Percentiles rank a stretch among this genome's conserved stretches.
Evolutionary conservation across 2,113 vertebrate species (phyloP).

Genomic region (Castor canadensis): DNA sequence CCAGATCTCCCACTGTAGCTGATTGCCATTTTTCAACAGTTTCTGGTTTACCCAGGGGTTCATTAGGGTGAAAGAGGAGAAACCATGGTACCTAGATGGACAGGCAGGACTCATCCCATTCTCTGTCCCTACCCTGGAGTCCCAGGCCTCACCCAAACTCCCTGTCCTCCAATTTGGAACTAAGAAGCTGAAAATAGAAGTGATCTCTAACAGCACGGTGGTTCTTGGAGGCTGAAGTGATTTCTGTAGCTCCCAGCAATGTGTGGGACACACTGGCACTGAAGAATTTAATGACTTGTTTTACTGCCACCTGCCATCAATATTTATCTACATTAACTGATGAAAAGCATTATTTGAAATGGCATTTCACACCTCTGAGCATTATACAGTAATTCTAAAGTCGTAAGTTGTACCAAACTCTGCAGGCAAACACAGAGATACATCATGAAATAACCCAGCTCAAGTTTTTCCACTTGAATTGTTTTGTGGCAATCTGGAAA

Average conservation of each 20-base stretch:
- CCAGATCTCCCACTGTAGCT: not conserved
- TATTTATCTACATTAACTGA: constrained; percentile 68
- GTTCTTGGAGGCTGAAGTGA: not conserved
- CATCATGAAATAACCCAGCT: constrained; percentile 41
- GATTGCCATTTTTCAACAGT: constrained; percentile 68
- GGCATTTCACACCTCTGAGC: constrained; percentile 65
- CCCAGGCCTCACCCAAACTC: rapidly evolving
- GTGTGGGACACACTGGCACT: constrained; percentile 46
- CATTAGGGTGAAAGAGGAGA: constrained; percentile 6
- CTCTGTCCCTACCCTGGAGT: not conserved
- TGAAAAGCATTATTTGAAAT: constrained; percentile 69
- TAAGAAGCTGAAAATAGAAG: not conserved
- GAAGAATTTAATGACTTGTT: constrained; percentile 67
- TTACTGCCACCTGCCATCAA: constrained; percentile 67
- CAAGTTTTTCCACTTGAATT: constrained; percentile 7
- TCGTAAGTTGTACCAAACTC: constrained; percentile 57
- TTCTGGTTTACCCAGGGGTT: constrained; percentile 59
- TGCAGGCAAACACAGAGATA: constrained; percentile 56
- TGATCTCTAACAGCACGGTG: not conserved
- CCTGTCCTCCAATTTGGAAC: not conserved
- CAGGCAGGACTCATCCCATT: not conserved
- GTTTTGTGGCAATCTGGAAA: constrained; percentile 32
- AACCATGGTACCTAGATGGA: not conserved
- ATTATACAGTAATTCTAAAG: constrained; percentile 53
- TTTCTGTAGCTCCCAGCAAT: constrained; percentile 61